Evolutionary conservation across 2,113 vertebrate genomes (phyloP), one percentile per base, ranked within the genome.

Genomic region (Xiphophorus hellerii): DNA sequence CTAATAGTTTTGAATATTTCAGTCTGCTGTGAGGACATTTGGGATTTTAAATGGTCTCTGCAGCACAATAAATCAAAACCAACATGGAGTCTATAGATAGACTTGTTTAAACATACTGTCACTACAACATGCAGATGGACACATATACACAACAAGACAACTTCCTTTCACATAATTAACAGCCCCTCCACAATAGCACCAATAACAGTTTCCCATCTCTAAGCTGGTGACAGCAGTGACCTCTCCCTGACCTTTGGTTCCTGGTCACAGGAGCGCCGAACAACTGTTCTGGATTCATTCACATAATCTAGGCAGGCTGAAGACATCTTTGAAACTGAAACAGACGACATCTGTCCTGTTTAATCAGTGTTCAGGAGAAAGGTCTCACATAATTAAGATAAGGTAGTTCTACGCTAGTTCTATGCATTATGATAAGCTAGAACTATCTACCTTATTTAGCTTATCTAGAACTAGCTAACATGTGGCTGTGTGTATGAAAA

Each of bases 141-240:
- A 77, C 71, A 64, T 27, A 76, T 37, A 83, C 79, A 83, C 73
- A 87, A 83, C 77, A 81, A 74, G 84, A 85, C 84, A 37, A 87
- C 87, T 92, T 92, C 91, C 91, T 88, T 62, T 83, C 76, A 54
- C 80, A 84, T 91, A 88, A 92, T 48, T 89, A 77, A 92, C 79
- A 27, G 85, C 71, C 73, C 48, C 74, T 84, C 78, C 87, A 92
- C 91, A 91, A 92, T 92, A 84, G 91, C 73, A 84, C 86, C 89
- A 82, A 88, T 85, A 69, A 91, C 89, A 88, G 88, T 85, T 90
- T 88, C 91, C 88, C 90, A 90, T 89, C 84, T 20, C 69, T 70
- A n/a, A 0, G 31, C 73, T 31, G 77, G 66, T 79, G 76, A 77
- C 71, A 51, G 80, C 62, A 0, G 61, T 14, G 83, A 84, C 90